Percentiles rank a stretch among this genome's conserved stretches.
These are phyloP conservation scores for Heliconius hortense DNA, from an alignment of 2,888 invertebrate genomes.

Conservation along the genomic window DNA sequence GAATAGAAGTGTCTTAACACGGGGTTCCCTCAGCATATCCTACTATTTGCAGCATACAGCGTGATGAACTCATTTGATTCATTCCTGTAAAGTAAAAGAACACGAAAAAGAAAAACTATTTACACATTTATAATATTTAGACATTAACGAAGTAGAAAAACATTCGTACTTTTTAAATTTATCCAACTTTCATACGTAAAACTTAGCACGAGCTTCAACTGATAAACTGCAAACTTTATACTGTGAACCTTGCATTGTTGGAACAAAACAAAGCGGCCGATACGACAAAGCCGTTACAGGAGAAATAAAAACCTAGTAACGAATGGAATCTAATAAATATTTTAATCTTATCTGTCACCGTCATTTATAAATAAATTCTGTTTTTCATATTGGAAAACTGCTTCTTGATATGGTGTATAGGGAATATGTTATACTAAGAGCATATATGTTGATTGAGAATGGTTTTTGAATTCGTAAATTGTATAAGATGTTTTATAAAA, in stretches of 20 bases:
- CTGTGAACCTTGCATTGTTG: conserved; percentile 17
- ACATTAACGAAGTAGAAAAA: background rate
- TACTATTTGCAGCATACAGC: too few relatives aligned
- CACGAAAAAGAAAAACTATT: background rate
- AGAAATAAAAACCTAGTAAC: conserved; percentile 18
- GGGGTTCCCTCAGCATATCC: too few relatives aligned
- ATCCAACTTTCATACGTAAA: background rate
- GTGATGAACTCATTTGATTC: background rate
- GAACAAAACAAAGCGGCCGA: conserved; percentile 19
- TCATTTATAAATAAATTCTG: background rate
- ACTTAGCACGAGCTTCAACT: background rate
- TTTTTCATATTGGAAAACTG: conserved; percentile 1
- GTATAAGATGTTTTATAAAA: too few relatives aligned
- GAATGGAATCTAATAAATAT: conserved; percentile 30
- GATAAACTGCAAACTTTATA: conserved; percentile 18
- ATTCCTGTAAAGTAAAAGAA: background rate
- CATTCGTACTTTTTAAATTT: background rate
- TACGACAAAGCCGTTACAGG: conserved; percentile 13
- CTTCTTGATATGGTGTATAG: background rate
- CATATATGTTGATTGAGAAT: too few relatives aligned
- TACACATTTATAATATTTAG: background rate
- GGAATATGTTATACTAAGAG: background rate
- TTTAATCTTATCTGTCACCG: conserved; percentile 14
- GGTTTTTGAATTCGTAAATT: too few relatives aligned
- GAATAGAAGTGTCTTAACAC: too few relatives aligned